These are phyloP conservation scores for Macquaria australasica DNA, from an alignment of 2,113 vertebrate species.

Conservation along the genomic window DNA sequence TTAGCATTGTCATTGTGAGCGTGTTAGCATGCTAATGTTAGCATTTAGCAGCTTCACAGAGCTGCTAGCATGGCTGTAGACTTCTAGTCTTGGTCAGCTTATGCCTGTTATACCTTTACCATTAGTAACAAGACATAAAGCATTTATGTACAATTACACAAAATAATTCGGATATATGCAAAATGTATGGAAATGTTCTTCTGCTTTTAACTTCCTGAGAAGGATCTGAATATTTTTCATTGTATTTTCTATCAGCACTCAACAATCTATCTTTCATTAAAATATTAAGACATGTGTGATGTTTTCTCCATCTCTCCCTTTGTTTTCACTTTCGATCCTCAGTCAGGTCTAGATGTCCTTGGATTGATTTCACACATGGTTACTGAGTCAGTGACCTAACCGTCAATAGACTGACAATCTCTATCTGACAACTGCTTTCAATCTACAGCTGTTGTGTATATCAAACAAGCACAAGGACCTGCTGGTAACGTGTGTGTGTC, in stretches of 20 bases:
- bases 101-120: background rate
- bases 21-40: background rate
- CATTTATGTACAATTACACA: background rate
- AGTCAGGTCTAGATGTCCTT: constrained; percentile 15
- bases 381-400: constrained; percentile 43
- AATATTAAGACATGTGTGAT: background rate
- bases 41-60: background rate
- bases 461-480: constrained; percentile 38
- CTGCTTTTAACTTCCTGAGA: background rate
- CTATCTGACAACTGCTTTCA: constrained; percentile 39
- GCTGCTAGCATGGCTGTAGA: background rate
- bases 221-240: background rate
- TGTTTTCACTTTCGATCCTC: constrained; percentile 24
- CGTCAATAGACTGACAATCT: constrained; percentile 37
- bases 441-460: constrained; percentile 48
- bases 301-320: constrained; percentile 1
- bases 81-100: background rate
- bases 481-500: constrained; percentile 21
- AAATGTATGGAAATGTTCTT: background rate
- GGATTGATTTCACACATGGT: constrained; percentile 45
- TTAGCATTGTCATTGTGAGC: background rate
- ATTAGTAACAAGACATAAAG: background rate
- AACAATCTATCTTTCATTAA: background rate
- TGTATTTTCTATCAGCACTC: background rate
- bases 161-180: background rate